Percentiles rank a stretch among this genome's conserved stretches.
Conservation (phyloP, 1,140 invertebrate species). For the Drosophila elegans region DNA sequence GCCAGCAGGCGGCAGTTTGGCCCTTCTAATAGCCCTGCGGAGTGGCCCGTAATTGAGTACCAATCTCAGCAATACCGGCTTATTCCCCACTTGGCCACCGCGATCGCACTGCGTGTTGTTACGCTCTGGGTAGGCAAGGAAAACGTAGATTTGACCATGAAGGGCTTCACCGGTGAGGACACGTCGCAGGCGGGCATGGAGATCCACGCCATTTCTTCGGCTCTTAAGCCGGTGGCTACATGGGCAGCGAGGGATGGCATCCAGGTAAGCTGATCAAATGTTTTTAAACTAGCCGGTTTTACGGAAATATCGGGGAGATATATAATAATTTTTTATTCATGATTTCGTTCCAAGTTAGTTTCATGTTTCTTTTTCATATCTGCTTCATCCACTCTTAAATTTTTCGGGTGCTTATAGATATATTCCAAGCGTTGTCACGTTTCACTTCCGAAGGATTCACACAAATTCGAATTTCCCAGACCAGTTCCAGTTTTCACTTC, state of each 20-base stretch:
- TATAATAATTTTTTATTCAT: too few species aligned
- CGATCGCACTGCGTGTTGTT: conserved; percentile 90
- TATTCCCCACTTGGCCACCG: conserved; percentile 91
- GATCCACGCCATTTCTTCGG: conserved; percentile 91
- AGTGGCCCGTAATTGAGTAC: conserved; percentile 93
- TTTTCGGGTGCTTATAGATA: too few species aligned
- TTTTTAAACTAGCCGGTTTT: neutral
- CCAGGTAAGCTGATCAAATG: conserved; percentile 84
- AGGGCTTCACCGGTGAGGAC: conserved; percentile 84
- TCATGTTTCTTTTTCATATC: too few species aligned
- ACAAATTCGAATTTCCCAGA: too few species aligned
- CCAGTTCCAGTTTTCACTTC: too few species aligned
- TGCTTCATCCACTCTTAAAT: too few species aligned
- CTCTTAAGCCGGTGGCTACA: conserved; percentile 90
- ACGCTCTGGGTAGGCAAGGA: conserved; percentile 86
- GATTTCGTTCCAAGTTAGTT: too few species aligned
- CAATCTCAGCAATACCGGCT: conserved; percentile 94
- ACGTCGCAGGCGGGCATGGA: conserved; percentile 85
- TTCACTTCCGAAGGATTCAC: too few species aligned
- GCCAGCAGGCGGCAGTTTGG: conserved; percentile 93
- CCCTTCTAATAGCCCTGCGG: conserved; percentile 85
- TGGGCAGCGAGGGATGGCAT: conserved; percentile 93
- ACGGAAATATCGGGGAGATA: too few species aligned
- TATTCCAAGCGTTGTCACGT: too few species aligned
- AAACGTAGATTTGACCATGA: conserved; percentile 86